A percentile compares a stretch with the other conserved stretches of the same genome.
Evolutionary conservation across 2,797 vertebrate genomes (phyloP).

Genomic region (Hybognathus amarus): DNA sequence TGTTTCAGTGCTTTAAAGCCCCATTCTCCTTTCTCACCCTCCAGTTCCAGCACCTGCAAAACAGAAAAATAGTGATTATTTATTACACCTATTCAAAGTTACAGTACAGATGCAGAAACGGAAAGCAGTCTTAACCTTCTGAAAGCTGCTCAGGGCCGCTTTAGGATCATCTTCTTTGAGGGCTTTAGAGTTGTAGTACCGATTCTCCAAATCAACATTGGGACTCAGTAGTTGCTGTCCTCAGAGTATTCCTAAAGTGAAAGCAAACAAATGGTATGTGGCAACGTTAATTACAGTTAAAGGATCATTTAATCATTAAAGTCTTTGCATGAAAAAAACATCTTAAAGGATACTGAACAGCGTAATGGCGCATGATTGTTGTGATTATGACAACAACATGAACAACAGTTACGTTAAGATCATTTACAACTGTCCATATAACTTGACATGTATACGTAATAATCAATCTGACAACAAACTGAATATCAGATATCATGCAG

Average conservation of each 20-base stretch:
- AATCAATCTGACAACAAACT: background rate
- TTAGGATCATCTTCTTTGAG: slow-evolving; percentile 94
- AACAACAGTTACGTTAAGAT: background rate
- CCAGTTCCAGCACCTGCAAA: slow-evolving; percentile 93
- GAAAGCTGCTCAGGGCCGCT: slow-evolving; percentile 91
- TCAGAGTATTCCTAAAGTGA: slow-evolving; percentile 87
- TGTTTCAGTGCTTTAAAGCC: slow-evolving; percentile 99
- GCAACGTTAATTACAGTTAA: too few relatives aligned
- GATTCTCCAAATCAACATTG: slow-evolving; percentile 93
- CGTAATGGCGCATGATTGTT: background rate
- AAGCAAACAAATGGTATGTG: background rate
- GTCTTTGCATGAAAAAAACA: background rate
- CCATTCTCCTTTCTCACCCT: slow-evolving; percentile 99
- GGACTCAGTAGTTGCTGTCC: slow-evolving; percentile 93
- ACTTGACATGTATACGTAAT: too few relatives aligned
- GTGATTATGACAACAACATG: background rate
- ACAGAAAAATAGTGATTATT: background rate
- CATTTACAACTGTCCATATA: background rate
- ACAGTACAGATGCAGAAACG: background rate
- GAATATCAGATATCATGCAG: background rate
- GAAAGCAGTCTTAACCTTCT: slow-evolving; percentile 80
- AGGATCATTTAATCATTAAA: background rate
- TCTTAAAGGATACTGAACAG: background rate
- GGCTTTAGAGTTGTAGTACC: slow-evolving; percentile 95
- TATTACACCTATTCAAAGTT: background rate